Percentiles rank a stretch among this genome's conserved stretches.
Evolutionary conservation across 2,113 vertebrate genomes (phyloP).

Genomic region (Dipodomys spectabilis): DNA sequence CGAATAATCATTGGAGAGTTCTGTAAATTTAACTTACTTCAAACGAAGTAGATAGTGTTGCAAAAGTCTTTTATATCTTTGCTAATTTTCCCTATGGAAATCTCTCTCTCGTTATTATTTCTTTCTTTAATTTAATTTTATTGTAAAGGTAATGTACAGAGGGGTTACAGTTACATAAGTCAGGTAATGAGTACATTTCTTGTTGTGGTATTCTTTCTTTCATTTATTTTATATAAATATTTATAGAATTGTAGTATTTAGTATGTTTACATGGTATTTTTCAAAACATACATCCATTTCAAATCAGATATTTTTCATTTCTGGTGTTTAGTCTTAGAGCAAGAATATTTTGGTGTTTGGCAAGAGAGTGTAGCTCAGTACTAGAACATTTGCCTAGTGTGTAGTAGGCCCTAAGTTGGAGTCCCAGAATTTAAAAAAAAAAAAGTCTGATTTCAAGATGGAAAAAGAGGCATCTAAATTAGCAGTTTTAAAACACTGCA

Average conservation of each 20-base stretch:
- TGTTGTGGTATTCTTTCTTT: no score
- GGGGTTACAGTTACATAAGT: no score
- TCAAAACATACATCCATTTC: background rate
- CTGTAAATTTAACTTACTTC: slow-evolving; percentile 35
- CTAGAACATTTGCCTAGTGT: background rate
- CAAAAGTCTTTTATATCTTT: background rate
- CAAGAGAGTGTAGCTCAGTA: background rate
- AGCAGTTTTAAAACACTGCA: background rate
- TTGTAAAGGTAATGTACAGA: no score
- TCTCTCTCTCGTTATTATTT: no score
- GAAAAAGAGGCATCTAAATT: background rate
- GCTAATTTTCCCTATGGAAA: background rate
- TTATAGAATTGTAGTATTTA: background rate
- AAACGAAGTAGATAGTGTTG: background rate
- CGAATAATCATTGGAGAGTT: background rate
- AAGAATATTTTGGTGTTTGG: slow-evolving; percentile 9
- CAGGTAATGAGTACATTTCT: no score
- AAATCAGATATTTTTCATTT: slow-evolving; percentile 13
- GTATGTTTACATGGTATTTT: slow-evolving; percentile 1
- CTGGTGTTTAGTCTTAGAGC: slow-evolving; percentile 2
- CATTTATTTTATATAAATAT: background rate
- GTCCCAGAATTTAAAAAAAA: background rate
- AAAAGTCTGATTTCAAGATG: background rate
- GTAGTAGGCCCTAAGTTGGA: background rate
- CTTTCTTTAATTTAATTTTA: no score